These are phyloP conservation scores for Pelusios castaneus DNA, from an alignment of 2,113 vertebrate species.

Conservation along the genomic window DNA sequence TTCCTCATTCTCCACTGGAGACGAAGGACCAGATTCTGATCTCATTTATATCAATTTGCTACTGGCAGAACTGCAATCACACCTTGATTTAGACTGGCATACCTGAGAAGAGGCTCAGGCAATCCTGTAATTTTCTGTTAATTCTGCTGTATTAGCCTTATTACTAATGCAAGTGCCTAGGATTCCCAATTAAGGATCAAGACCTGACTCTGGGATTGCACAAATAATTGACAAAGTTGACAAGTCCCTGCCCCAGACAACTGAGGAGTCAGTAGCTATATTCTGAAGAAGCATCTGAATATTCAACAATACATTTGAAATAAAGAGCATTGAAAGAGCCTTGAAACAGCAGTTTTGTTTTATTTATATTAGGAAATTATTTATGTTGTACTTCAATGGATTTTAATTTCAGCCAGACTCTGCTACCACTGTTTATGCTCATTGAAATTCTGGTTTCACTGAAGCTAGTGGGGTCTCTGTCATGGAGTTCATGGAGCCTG, in stretches of 20 bases:
- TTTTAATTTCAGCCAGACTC: not conserved
- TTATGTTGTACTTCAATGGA: not conserved
- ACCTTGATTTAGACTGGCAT: too few species aligned
- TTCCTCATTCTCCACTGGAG: not conserved
- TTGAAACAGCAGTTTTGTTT: too few species aligned
- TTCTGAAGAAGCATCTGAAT: not conserved
- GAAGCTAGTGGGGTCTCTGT: not conserved
- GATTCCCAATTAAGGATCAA: not conserved
- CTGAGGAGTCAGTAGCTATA: not conserved
- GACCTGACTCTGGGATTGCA: not conserved
- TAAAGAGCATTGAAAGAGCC: not conserved
- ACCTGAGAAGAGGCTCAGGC: not conserved
- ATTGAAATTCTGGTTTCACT: accelerated
- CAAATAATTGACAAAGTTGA: not conserved
- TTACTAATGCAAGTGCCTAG: not conserved
- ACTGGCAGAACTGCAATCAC: not conserved
- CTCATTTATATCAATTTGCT: not conserved
- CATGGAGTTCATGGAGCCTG: not conserved
- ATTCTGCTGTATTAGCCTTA: not conserved
- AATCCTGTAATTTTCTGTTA: not conserved
- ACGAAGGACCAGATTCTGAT: not conserved
- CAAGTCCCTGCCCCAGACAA: not conserved
- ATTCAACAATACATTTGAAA: not conserved
- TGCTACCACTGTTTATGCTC: not conserved
- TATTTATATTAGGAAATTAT: not conserved